Conservation (phyloP, 1,140 invertebrate genomes). For the Euwallacea fornicatus region DNA sequence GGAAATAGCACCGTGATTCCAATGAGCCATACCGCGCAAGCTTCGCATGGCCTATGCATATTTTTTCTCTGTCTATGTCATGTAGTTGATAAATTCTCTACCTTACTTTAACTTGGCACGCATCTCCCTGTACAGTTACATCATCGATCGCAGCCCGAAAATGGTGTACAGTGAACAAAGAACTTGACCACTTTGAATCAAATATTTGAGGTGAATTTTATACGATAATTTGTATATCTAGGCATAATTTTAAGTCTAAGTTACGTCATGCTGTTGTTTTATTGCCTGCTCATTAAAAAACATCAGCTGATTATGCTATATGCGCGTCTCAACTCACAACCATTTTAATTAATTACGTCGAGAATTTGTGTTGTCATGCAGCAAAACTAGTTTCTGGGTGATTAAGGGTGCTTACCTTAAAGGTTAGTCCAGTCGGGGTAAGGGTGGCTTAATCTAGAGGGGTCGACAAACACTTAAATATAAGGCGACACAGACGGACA, state of each 20-base stretch:
- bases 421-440: background rate
- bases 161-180: slow-evolving; percentile 16
- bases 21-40: slow-evolving; percentile 6
- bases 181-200: background rate
- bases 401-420: slow-evolving; percentile 33
- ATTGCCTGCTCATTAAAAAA: background rate
- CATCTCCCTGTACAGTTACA: slow-evolving; percentile 33
- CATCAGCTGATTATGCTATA: background rate
- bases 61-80: slow-evolving; percentile 10
- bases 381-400: no score
- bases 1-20: no score
- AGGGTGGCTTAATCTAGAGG: slow-evolving; percentile 36
- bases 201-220: background rate
- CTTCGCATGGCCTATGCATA: background rate
- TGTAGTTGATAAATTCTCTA: background rate
- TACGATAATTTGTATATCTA: no score
- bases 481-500: slow-evolving; percentile 25
- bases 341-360: background rate
- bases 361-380: no score
- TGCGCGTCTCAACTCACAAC: background rate
- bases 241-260: no score
- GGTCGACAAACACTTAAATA: slow-evolving; percentile 43
- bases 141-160: slow-evolving; percentile 43
- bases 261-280: no score
- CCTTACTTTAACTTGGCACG: background rate